These are phyloP conservation scores for Calonectris borealis DNA, from an alignment of 2,113 vertebrate species.

Conservation along the genomic window DNA sequence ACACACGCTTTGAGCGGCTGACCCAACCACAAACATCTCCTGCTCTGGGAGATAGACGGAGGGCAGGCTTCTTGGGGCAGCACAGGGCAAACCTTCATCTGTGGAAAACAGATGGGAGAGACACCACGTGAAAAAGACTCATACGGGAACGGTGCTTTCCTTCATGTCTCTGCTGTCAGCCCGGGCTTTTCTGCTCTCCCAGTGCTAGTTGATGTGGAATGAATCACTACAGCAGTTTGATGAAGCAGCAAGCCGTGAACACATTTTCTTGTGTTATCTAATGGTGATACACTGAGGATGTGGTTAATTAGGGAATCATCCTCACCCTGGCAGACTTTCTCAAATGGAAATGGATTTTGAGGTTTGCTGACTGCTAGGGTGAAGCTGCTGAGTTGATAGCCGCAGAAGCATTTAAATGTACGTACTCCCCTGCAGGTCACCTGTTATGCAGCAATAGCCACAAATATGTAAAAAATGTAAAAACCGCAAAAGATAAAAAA, in stretches of 20 bases:
- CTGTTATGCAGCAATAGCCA: not conserved
- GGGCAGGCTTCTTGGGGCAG: not conserved
- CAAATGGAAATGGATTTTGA: not conserved
- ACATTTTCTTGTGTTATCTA: constrained; percentile 24
- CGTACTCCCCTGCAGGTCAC: not conserved
- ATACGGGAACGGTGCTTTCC: not conserved
- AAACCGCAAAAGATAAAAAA: not conserved
- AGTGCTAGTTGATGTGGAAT: not conserved
- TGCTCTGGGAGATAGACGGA: not conserved
- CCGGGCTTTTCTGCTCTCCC: not conserved
- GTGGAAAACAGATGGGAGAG: not conserved
- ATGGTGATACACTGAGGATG: constrained; percentile 18
- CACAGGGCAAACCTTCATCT: not conserved
- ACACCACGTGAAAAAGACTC: not conserved
- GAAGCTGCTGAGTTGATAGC: not conserved
- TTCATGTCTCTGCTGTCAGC: not conserved
- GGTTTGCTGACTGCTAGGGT: not conserved
- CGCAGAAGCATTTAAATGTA: not conserved
- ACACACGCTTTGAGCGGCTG: rapidly evolving
- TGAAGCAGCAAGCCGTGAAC: constrained; percentile 25
- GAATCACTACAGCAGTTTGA: constrained; percentile 23
- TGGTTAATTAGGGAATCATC: constrained; percentile 32
- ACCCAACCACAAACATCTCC: not conserved
- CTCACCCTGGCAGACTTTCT: not conserved
- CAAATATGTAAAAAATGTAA: constrained; percentile 14